Evolutionary conservation across 92 coral and sea anemone species (phyloP), one percentile per base, ranked within the genome.

Genomic region (Nematostella vectensis): DNA sequence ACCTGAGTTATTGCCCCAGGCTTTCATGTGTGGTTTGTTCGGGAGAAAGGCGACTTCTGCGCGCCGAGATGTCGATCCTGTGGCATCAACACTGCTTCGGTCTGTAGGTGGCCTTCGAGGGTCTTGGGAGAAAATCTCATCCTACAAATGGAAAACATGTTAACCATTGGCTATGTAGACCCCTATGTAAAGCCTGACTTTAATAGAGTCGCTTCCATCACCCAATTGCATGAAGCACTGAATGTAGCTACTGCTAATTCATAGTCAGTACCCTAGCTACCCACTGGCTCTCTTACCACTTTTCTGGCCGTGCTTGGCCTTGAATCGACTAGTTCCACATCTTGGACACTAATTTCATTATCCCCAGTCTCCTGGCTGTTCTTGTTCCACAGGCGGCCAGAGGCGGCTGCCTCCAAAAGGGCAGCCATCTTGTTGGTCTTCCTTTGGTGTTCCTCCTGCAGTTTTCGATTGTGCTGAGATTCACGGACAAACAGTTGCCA

Each of bases 391-490:
- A 91, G 68, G 50, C 75, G 83, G 22, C 96, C 96, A 25, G 81
- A 76, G 13, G 98, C 86, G 3, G 98, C 98, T 26, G 96, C 98
- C 40, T 86, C 58, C 10, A 91, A 75, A 4, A 91, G 76, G 1
- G 96, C 83, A 3, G 96, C 81, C 96, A 91, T 91, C 67, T 91
- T 91, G 50, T 69, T 74, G 33, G 98, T 57, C 61, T 88, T 82
- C 33, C 56, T 69, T 51, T 59, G 28, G 55, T 86, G 98, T 55
- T 91, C 85, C 25, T 81, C 87, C 48, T 50, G 61, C 23, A 86
- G 59, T 60, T 64, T 72, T 47, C 74, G 78, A 25, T 71, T 79
- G 38, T 91, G 87, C 38, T 75, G 59, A 44, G 59, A 79, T 1
- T 74, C 66, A 18, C 66, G 78, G 0, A 82, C 85, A 68, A 72